Evolutionary conservation across 2,113 vertebrate genomes (phyloP), one percentile per base, ranked within the genome.

Genomic region (Clarias batrachus): DNA sequence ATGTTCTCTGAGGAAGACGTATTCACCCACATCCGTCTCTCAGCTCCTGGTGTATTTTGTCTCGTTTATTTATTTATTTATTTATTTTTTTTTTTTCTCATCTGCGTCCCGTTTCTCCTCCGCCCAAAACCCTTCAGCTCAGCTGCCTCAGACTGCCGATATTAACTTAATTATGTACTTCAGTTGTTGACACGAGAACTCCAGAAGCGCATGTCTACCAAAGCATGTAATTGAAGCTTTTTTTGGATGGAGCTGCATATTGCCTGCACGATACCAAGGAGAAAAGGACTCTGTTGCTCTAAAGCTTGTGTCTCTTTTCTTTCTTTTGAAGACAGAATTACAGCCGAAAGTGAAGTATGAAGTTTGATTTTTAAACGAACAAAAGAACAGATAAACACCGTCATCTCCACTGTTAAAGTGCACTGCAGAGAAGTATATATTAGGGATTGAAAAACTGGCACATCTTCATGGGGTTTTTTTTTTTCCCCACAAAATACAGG

Each of bases 21-120:
- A 68, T 91, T 92, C 91, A 88, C 73, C 81, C 88, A 92, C 88
- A 19, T 25, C 13, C 89, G 85, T 88, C 89, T 63, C 81, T n/a
- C 3, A 52, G 62, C 21, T 48, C 33, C 17, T 59, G 14, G 25
- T 5, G 23, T 17, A 23, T 80, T 88, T 83, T 70, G 66, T 33
- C 7, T 9, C 13, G 10, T 17, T 23, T 10, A 19, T 17, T 37
- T 71, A 37, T 2, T 37, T 48, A 41, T 7, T 10, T 11, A 3
- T 13, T 0, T 48, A 11, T 73, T 74, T 48, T 13, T 0, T 48
- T 4, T 73, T 74, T 48, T 2, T 74, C 4, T 41, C 17, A 11
- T 52, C 41, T 76, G 52, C 17, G 16, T 56, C 52, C 6, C 2
- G 10, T 33, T 25, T 33, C 30, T 12, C 11, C 52, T 52, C 54